Conservation (phyloP, 1,140 invertebrate species). For the Cardiocondyla obscurior region DNA sequence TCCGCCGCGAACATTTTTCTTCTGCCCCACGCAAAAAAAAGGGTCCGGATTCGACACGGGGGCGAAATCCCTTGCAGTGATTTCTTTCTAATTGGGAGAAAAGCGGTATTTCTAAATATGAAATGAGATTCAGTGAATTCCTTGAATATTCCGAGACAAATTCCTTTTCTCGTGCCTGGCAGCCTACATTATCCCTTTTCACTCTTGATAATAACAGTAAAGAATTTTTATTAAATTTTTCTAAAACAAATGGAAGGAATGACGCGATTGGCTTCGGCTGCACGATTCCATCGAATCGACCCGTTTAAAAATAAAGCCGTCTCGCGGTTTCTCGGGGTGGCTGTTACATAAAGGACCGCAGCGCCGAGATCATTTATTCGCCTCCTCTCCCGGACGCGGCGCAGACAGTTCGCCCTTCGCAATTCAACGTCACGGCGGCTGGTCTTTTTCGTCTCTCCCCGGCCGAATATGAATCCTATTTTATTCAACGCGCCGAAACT, state of each 20-base stretch:
- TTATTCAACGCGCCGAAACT: slow-evolving; percentile 31
- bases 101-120: background rate
- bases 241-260: background rate
- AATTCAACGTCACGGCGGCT: background rate
- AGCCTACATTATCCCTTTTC: background rate
- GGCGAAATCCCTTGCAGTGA: background rate
- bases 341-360: background rate
- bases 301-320: slow-evolving; percentile 21
- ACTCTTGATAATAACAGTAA: background rate
- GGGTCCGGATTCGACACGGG: background rate
- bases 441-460: background rate
- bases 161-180: background rate
- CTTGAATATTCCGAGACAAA: background rate
- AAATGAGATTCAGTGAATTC: background rate
- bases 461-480: background rate
- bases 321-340: background rate
- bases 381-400: background rate
- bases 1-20: slow-evolving; percentile 11
- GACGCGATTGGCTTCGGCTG: background rate
- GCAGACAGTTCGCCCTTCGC: background rate
- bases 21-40: background rate
- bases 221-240: background rate
- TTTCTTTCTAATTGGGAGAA: background rate
- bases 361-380: background rate
- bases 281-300: slow-evolving; percentile 7